phyloP scores from a whole-genome alignment of 2,113 vertebrate genomes.

The Neolamprologus fasciatus region DNA sequence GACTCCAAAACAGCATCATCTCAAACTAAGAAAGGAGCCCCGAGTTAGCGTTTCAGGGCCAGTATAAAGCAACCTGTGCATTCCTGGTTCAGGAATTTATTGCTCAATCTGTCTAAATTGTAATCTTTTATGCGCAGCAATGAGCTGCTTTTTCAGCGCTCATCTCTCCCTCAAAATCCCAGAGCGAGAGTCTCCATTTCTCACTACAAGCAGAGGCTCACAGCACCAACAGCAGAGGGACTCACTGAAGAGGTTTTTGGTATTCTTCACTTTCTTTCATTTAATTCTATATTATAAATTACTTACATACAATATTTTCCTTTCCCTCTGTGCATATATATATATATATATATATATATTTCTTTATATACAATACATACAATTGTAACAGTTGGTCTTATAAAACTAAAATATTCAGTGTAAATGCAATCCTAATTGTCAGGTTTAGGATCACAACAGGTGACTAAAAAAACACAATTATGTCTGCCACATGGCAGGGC shows the following conservation, averaged over 20 bases:
- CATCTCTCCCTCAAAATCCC: neutral
- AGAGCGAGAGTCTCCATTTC: neutral
- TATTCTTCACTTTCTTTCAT: neutral
- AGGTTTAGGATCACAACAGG: neutral
- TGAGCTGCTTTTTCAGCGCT: neutral
- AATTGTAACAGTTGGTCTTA: neutral
- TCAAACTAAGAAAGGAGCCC: slow-evolving; percentile 16
- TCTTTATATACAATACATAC: slow-evolving; percentile 52
- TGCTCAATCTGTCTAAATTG: slow-evolving; percentile 10
- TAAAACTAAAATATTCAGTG: slow-evolving; percentile 5
- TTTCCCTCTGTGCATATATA: slow-evolving; percentile 24
- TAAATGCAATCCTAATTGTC: neutral
- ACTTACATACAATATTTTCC: neutral
- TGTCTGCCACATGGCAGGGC: neutral
- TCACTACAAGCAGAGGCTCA: neutral
- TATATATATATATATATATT: neutral
- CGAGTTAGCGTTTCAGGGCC: neutral
- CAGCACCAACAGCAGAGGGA: slow-evolving; percentile 39
- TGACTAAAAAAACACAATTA: neutral
- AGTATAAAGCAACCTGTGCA: neutral
- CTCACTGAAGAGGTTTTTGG: neutral
- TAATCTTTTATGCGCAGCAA: neutral
- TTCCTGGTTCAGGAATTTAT: slow-evolving; percentile 33
- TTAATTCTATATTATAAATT: neutral
- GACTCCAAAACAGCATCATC: neutral